Base-by-base conservation (phyloP, 2,888 invertebrate species). In the Allophyes oxyacanthae region DNA sequence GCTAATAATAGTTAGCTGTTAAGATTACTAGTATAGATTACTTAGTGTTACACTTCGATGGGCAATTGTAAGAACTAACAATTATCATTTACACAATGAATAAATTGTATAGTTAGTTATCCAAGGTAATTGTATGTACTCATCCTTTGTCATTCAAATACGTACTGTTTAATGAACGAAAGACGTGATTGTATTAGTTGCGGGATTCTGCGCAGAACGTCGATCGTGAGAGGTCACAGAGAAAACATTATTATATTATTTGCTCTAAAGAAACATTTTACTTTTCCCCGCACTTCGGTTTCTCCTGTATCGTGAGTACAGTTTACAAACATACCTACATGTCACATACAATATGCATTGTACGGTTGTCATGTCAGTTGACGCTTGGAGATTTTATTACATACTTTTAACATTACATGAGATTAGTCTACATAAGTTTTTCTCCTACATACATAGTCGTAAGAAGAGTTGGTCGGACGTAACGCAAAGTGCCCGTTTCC, bases 1-100 rank as follows among this genome's bases (percentile, higher is more conserved):
- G 13, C 45, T 66, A 66, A 48, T 53, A 46, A 56, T 60, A 71
- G 43, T 32, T 28, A 11, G 28, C 50, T 58, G 53, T 72, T 64
- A 56, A 58, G 57, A 60, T 67, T 56, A 46, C 56, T n/a, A 28
- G 44, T 49, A 15, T 54, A 50, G 53, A 59, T 71, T 71, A 71
- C 52, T 43, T 43, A 30, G 20, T 48, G 37, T 56, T 38, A 67
- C 40, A 61, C 67, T 43, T 14, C 33, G 46, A 43, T 40, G 26
- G 10, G 14, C 30, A 56, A 32, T 48, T 43, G 37, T 52, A 48
- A 15, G 28, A 38, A 14, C 9, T 34, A 7, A 37, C 15, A 38
- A 33, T 49, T n/a, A 50, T 49, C 38, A 38, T 15, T 44, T 7
- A 13, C 8, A 55, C 30, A 42, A 34, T 37, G 20, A 34, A 11